A percentile compares a stretch with the other conserved stretches of the same genome.
Evolutionary conservation across 2,113 vertebrate species (phyloP).

Genomic region (Percina caprodes): DNA sequence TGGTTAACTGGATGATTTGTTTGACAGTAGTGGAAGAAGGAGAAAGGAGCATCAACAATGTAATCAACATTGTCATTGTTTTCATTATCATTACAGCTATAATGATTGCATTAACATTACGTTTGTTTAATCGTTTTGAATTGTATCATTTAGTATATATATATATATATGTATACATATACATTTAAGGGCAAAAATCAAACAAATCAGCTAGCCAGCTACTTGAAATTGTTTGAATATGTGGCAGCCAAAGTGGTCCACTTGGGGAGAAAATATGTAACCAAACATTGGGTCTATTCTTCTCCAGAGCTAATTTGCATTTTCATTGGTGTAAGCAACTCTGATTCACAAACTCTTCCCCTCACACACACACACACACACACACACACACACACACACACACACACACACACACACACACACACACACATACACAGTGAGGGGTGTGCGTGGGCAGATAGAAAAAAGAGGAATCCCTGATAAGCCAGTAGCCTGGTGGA

Average conservation of each 20-base stretch:
- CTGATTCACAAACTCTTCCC: constrained; percentile 67
- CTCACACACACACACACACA: constrained; percentile 70
- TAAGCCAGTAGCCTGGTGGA: constrained; percentile 83
- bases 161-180: too few species aligned
- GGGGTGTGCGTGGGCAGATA: constrained; percentile 78
- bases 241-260: constrained; percentile 55
- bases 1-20: not conserved
- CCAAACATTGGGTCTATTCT: constrained; percentile 67
- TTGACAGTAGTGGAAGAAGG: not conserved
- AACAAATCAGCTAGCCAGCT: constrained; percentile 8
- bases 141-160: not conserved
- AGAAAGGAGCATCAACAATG: too few species aligned
- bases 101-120: not conserved
- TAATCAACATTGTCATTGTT: not conserved
- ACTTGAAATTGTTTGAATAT: constrained; percentile 51
- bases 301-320: constrained; percentile 67
- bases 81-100: not conserved
- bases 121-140: not conserved
- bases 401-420: constrained; percentile 67
- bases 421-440: constrained; percentile 63
- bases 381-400: constrained; percentile 66
- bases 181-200: not conserved
- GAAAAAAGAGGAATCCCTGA: constrained; percentile 86
- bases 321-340: constrained; percentile 65
- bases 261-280: constrained; percentile 62